Conservation (phyloP, 2,797 vertebrate species). For the Delichon dasypus region DNA sequence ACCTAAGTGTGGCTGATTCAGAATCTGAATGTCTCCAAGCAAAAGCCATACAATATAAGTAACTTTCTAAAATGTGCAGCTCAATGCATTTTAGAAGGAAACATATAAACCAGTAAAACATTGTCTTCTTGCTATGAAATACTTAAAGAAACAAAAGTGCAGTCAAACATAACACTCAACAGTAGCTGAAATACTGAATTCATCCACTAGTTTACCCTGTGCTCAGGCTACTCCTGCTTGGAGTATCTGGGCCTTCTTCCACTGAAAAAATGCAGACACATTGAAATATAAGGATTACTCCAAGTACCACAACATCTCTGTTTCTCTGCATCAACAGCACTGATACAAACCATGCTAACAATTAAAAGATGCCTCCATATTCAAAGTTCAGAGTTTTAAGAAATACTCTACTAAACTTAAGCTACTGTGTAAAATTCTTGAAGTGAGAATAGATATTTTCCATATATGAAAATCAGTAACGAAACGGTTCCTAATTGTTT, state of each 20-base stretch:
- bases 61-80: neutral
- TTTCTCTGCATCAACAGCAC: neutral
- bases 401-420: neutral
- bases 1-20: neutral
- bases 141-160: neutral
- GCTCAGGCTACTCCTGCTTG: neutral
- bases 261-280: neutral
- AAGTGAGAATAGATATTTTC: neutral
- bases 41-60: neutral
- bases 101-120: neutral
- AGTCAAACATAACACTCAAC: neutral
- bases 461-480: neutral
- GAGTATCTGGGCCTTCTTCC: neutral
- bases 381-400: neutral
- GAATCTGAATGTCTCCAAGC: neutral
- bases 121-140: neutral
- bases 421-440: neutral
- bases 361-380: neutral
- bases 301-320: neutral
- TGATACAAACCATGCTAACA: neutral
- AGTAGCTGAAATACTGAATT: neutral
- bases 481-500: neutral
- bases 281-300: neutral
- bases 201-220: neutral
- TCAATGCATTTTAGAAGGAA: neutral